A percentile compares a stretch with the other conserved stretches of the same genome.
Evolutionary conservation across 1,140 invertebrate genomes (phyloP).

Genomic region (Dolichoris vasculosae): DNA sequence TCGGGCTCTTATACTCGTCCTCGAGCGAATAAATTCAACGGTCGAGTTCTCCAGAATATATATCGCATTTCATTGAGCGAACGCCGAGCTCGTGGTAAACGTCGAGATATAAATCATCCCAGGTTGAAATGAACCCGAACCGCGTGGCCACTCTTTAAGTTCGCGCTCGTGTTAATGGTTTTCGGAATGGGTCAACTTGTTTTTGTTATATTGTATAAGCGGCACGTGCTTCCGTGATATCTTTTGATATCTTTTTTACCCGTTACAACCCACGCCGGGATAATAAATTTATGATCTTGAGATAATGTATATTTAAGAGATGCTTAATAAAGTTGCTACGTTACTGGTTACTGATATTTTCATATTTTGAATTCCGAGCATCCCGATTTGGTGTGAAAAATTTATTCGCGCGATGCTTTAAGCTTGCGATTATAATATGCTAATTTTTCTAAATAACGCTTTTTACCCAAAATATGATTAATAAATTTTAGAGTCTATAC

Average conservation of each 20-base stretch:
- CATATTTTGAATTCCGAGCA: background rate
- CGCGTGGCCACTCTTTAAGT: background rate
- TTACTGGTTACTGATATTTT: background rate
- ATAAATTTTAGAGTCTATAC: background rate
- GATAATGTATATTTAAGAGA: conserved; percentile 11
- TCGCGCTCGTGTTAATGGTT: background rate
- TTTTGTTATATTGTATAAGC: background rate
- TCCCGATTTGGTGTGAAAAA: background rate
- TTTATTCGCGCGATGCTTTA: background rate
- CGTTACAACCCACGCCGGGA: background rate
- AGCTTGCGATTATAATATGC: background rate
- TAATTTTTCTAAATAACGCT: background rate
- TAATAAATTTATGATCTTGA: conserved; percentile 33
- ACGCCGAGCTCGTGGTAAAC: background rate
- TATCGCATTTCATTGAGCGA: conserved; percentile 31
- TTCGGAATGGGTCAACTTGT: background rate
- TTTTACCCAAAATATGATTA: background rate
- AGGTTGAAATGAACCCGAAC: background rate
- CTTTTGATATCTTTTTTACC: background rate
- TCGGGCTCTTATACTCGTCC: background rate
- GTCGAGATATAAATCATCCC: conserved; percentile 32
- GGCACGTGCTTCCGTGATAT: background rate
- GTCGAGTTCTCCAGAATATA: background rate
- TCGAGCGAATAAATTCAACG: background rate
- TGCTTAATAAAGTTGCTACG: conserved; percentile 3